Base-by-base conservation (phyloP, 2,113 vertebrate genomes). In the Lynx canadensis region DNA sequence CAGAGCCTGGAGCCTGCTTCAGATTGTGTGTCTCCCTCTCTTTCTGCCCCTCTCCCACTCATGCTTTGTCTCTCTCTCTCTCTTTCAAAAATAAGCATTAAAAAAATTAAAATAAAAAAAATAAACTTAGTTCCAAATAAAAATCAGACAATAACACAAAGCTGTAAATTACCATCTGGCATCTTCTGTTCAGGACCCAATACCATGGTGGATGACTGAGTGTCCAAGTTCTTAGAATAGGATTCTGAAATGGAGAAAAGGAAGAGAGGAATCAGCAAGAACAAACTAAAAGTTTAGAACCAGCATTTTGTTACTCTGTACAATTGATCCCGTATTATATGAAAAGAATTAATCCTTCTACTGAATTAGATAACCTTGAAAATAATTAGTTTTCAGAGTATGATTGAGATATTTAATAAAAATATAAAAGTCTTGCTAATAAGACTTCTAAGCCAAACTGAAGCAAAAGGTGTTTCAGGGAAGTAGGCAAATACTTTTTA, bases 181-280 rank as follows among this genome's bases (percentile, higher is more conserved):
- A 60, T 97, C 94, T 95, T 98, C 82, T 96, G 94, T 79, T 96
- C 94, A 86, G 96, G 92, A 96, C 94, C 91, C 93, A 98, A 69
- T 11, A 97, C 97, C 96, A 98, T 97, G 89, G 94, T 89, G 68
- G 97, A 91, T 2, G 63, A 18, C 15, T 36, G 97, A 73, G 57
- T 87, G 45, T 23, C 81, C 13, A 41, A 41, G 48, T 93, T 85
- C 94, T 97, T 96, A 96, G 97, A 97, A 91, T 95, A 98, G 27
- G 97, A 97, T 91, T 97, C 98, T 98, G 52, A 23, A 97, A 97
- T 93, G 19, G 5, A 96, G 31, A 95, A 92, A 88, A 73, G 52
- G n/a, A 36, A 71, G 15, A 50, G 9, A 73, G 76, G 31, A 85
- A 95, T 97, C 63, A 97, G n/a, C 11, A 66, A 96, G 38, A 94